A percentile compares a stretch with the other conserved stretches of the same genome.
These are phyloP conservation scores for Tapera naevia DNA, from an alignment of 2,797 vertebrate species.

Conservation along the genomic window DNA sequence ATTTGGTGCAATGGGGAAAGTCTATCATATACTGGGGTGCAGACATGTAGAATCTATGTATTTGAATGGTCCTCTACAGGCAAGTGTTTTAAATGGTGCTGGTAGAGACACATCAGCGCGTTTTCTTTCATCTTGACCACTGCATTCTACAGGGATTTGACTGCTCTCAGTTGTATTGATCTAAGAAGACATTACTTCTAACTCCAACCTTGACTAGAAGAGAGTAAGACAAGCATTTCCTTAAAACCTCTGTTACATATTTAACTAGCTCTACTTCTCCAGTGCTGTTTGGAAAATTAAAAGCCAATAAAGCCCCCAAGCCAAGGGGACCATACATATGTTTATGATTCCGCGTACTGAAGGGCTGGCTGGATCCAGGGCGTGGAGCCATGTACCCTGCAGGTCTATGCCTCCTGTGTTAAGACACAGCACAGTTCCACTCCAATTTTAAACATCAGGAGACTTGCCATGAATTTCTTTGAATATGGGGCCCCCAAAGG, in stretches of 20 bases:
- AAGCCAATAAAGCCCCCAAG: not conserved
- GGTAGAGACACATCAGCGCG: not conserved
- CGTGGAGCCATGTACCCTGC: not conserved
- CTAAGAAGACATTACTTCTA: not conserved
- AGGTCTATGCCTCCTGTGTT: not conserved
- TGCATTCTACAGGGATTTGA: too few relatives aligned
- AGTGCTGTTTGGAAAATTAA: not conserved
- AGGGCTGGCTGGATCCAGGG: not conserved
- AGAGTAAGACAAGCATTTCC: not conserved
- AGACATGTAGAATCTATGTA: not conserved
- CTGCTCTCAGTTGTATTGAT: not conserved
- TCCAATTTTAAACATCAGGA: not conserved
- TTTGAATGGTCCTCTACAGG: not conserved
- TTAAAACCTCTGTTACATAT: not conserved
- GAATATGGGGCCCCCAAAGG: not conserved
- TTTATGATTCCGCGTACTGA: not conserved
- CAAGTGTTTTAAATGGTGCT: not conserved
- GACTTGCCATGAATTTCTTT: not conserved
- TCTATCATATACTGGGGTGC: too few relatives aligned
- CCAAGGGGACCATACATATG: fast-evolving
- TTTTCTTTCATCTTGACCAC: not conserved
- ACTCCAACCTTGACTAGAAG: not conserved
- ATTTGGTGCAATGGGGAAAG: not conserved
- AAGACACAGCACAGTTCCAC: not conserved
- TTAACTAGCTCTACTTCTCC: not conserved